phyloP scores from a whole-genome alignment of 2,113 vertebrate genomes.

The Lepisosteus osseus region DNA sequence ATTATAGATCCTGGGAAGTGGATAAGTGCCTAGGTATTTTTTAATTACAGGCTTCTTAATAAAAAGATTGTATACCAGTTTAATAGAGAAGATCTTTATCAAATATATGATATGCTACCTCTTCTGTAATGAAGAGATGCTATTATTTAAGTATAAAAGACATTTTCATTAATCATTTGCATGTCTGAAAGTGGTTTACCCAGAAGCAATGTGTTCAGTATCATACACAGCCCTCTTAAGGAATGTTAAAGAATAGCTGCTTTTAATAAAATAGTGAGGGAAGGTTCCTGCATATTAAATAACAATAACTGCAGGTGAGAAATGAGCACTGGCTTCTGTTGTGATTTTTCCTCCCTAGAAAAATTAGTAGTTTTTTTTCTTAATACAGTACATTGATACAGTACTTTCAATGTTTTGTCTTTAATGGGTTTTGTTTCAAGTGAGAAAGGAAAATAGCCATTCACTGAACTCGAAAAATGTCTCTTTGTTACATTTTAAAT shows the following conservation, averaged over 20 bases:
- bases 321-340: neutral
- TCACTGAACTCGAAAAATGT: no score
- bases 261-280: slow-evolving; percentile 9
- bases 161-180: slow-evolving; percentile 31
- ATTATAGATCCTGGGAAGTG: slow-evolving; percentile 30
- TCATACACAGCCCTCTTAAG: neutral
- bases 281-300: slow-evolving; percentile 15
- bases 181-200: slow-evolving; percentile 8
- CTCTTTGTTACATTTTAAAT: no score
- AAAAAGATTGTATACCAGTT: slow-evolving; percentile 35
- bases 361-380: no score
- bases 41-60: slow-evolving; percentile 40
- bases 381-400: no score
- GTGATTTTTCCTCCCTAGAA: no score
- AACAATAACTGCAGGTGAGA: slow-evolving; percentile 20
- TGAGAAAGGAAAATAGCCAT: no score
- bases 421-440: no score
- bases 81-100: slow-evolving; percentile 41
- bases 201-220: slow-evolving; percentile 25
- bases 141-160: slow-evolving; percentile 37
- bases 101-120: slow-evolving; percentile 31
- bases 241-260: neutral
- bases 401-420: no score
- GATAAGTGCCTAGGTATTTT: slow-evolving; percentile 32
- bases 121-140: slow-evolving; percentile 33